These are phyloP conservation scores for Cheilosia soror DNA, from an alignment of 2,888 invertebrate species.

Conservation along the genomic window DNA sequence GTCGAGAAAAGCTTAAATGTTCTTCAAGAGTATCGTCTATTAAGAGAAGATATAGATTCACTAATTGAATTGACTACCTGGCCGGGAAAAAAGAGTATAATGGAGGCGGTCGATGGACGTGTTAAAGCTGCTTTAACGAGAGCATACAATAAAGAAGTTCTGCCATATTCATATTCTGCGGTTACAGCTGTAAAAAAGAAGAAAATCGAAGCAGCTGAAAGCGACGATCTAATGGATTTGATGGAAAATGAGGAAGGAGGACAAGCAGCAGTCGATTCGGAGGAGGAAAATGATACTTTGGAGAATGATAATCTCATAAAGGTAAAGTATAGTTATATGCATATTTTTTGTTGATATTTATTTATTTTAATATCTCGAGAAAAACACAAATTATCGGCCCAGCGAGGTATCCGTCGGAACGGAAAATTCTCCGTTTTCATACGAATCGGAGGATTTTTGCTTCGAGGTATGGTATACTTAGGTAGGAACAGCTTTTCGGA, in stretches of 20 bases:
- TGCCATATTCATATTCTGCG: slow-evolving; percentile 90
- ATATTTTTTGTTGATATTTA: not conserved
- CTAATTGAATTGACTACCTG: slow-evolving; percentile 93
- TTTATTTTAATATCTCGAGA: no score
- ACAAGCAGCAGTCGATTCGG: slow-evolving; percentile 81
- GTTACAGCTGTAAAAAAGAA: slow-evolving; percentile 87
- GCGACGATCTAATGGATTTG: slow-evolving; percentile 83
- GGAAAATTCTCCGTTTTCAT: no score
- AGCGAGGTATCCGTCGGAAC: no score
- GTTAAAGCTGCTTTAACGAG: slow-evolving; percentile 97
- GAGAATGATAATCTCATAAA: slow-evolving; percentile 92
- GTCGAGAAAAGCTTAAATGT: slow-evolving; percentile 88
- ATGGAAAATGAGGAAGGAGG: slow-evolving; percentile 82
- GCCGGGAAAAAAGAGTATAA: slow-evolving; percentile 91
- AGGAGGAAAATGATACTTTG: slow-evolving; percentile 85
- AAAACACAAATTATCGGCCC: no score
- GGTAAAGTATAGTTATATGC: slow-evolving; percentile 61
- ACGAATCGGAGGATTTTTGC: no score
- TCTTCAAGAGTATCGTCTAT: slow-evolving; percentile 92
- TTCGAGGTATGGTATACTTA: no score
- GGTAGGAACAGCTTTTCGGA: no score
- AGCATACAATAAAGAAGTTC: slow-evolving; percentile 93
- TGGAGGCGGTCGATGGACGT: slow-evolving; percentile 90
- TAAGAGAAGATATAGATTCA: slow-evolving; percentile 96
- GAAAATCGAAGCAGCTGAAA: slow-evolving; percentile 84